Percentiles rank a stretch among this genome's conserved stretches.
Conservation (phyloP, 2,797 vertebrate species). For the Phrynocephalus vlangalii region DNA sequence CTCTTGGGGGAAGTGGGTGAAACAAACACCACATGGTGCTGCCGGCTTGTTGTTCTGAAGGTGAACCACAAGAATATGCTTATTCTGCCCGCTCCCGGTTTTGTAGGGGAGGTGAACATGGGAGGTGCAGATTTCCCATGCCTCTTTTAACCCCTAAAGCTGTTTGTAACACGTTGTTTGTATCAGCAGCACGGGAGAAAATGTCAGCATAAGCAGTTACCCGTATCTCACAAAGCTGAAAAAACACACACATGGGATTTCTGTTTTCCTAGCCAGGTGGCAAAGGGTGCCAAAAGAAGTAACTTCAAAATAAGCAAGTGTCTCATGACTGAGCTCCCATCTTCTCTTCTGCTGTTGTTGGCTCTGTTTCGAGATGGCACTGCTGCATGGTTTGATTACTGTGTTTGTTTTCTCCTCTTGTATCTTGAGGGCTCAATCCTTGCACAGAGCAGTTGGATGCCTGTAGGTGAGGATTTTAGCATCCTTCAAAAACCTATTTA, state of each 20-base stretch:
- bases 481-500: background rate
- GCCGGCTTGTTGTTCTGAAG: too few relatives aligned
- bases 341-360: background rate
- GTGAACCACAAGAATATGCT: too few relatives aligned
- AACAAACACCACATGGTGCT: too few relatives aligned
- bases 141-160: too few relatives aligned
- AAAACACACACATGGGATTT: background rate
- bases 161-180: too few relatives aligned
- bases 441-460: background rate
- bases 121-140: too few relatives aligned
- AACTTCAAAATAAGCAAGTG: background rate
- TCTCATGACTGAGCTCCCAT: background rate
- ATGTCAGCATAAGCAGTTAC: background rate
- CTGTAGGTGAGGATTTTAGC: background rate
- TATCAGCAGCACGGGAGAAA: background rate
- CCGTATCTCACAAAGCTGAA: background rate
- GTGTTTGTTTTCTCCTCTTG: background rate
- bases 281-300: background rate
- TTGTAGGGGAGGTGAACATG: too few relatives aligned
- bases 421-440: background rate
- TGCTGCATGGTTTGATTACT: background rate
- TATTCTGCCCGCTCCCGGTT: too few relatives aligned
- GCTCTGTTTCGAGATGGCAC: background rate
- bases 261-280: background rate
- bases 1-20: too few relatives aligned